Percentiles rank a stretch among this genome's conserved stretches.
Evolutionary conservation across 2,888 invertebrate species (phyloP).

Genomic region (Petrolisthes cinctipes): DNA sequence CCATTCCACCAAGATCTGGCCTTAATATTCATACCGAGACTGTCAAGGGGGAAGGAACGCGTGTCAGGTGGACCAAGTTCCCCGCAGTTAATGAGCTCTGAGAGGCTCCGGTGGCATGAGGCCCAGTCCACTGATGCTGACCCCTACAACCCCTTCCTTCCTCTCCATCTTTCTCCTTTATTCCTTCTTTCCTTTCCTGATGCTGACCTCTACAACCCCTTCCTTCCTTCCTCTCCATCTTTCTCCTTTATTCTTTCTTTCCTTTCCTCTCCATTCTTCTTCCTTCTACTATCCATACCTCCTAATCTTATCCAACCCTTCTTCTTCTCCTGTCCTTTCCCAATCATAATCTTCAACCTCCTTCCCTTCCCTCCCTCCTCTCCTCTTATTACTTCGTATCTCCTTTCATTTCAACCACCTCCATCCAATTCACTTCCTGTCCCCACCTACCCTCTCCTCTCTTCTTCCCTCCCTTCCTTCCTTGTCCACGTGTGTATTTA

Average conservation of each 20-base stretch:
- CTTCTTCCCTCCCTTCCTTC: not conserved
- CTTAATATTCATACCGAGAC: not conserved
- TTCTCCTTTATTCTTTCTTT: not conserved
- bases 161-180: not conserved
- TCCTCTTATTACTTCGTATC: not conserved
- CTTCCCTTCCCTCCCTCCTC: not conserved
- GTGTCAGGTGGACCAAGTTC: not conserved
- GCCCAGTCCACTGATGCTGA: not conserved
- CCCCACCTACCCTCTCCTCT: too few species aligned
- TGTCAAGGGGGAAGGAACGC: not conserved
- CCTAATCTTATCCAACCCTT: not conserved
- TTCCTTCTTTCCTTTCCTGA: not conserved
- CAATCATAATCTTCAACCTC: not conserved
- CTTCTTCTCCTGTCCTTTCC: not conserved
- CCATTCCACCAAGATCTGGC: not conserved
- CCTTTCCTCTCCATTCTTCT: not conserved
- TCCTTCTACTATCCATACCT: too few species aligned
- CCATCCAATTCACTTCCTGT: too few species aligned
- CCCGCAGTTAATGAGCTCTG: conserved; percentile 2
- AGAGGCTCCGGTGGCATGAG: not conserved
- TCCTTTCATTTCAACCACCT: too few species aligned
- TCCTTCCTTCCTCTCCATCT: not conserved
- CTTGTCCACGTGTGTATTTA: too few species aligned
- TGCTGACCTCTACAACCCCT: not conserved
- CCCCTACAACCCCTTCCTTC: not conserved